A percentile compares a stretch with the other conserved stretches of the same genome.
Conservation (phyloP, 2,797 vertebrate species). For the Perodicticus potto region DNA sequence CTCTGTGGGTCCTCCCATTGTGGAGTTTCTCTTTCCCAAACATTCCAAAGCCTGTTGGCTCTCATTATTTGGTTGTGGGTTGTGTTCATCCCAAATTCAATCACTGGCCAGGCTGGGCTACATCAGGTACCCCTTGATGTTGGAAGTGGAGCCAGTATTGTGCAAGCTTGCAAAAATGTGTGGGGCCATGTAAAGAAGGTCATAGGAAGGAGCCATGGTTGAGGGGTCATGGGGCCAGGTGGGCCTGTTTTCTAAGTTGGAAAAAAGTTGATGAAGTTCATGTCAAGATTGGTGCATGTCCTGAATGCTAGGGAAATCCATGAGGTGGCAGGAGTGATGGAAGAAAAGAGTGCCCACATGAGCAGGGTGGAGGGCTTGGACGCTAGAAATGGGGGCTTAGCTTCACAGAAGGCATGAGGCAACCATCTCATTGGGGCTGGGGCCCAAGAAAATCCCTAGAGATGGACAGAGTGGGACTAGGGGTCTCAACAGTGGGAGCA, state of each 20-base stretch:
- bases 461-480: not conserved
- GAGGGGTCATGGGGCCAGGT: rapidly evolving
- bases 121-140: not conserved
- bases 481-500: not conserved
- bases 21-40: not conserved
- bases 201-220: not conserved
- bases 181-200: not conserved
- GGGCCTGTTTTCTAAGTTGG: not conserved
- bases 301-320: not conserved
- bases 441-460: not conserved
- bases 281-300: not conserved
- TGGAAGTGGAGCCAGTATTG: not conserved
- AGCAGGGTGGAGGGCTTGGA: not conserved
- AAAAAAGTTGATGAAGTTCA: not conserved
- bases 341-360: not conserved
- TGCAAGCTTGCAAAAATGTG: not conserved
- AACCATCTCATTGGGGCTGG: not conserved
- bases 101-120: not conserved
- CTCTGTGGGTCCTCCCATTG: not conserved
- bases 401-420: not conserved
- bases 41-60: not conserved
- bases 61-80: not conserved
- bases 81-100: not conserved
- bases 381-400: not conserved
- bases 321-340: not conserved